Percentiles rank a stretch among this genome's conserved stretches.
Conservation (phyloP, 2,113 vertebrate species). For the Callocephalon fimbriatum region DNA sequence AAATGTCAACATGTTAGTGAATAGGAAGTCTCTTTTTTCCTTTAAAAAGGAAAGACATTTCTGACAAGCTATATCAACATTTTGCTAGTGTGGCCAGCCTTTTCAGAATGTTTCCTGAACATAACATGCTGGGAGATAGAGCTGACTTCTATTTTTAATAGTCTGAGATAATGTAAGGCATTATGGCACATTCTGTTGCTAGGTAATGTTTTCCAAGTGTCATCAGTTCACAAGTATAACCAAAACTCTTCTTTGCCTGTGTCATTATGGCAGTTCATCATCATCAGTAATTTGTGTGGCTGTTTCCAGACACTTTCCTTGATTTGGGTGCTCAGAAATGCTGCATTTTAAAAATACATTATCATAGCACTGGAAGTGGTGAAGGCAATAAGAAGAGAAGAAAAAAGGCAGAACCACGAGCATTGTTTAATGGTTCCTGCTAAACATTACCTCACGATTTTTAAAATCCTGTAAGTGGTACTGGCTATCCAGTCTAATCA, state of each 20-base stretch:
- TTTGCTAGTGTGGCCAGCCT: neutral
- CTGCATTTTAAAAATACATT: neutral
- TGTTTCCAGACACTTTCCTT: neutral
- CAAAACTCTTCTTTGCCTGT: neutral
- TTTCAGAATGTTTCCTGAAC: neutral
- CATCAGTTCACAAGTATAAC: neutral
- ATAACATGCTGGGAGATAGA: neutral
- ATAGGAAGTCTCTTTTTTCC: neutral
- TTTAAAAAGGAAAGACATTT: neutral
- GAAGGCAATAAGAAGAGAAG: neutral
- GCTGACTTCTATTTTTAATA: neutral
- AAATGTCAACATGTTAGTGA: neutral
- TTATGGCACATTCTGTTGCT: neutral
- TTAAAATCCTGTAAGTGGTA: neutral
- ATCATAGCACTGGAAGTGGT: neutral
- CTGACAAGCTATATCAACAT: neutral
- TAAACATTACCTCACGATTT: neutral
- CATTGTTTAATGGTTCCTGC: neutral
- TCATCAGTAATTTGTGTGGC: neutral
- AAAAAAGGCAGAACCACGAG: neutral
- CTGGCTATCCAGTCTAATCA: neutral
- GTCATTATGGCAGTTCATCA: fast-evolving
- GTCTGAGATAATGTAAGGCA: neutral
- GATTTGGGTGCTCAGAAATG: neutral
- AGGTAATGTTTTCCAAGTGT: neutral